Base-by-base conservation (phyloP, 2,888 invertebrate genomes). In the Nemapogon koenigi region DNA sequence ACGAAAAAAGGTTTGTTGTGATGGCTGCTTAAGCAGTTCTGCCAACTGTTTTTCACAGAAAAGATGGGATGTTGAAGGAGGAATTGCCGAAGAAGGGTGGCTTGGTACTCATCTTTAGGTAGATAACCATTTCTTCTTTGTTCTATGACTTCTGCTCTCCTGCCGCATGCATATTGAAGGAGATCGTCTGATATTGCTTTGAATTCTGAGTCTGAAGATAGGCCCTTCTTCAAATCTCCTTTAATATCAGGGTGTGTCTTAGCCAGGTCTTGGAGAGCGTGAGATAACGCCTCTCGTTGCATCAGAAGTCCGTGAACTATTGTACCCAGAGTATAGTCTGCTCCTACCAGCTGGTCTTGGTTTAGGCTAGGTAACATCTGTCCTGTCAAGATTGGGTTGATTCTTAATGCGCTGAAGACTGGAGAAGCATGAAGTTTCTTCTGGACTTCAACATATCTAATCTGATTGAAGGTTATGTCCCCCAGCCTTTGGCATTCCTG, bases 81-180 rank as follows among this genome's bases (percentile, higher is more conserved):
- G 35, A 18, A 42, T 39, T n/a, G 31, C 33, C 33, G 39, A 13
- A 46, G 22, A 16, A 35, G 35, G 10, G 26, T 14, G n/a, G 38
- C 17, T 8, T 40, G 35, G 19, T 35, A 30, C 11, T 41, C 38
- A 10, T 42, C 41, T 8, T 13, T 22, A 1, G 43, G 41, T 16
- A 38, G 37, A 11, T 39, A 42, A 17, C 36, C 30, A 18, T 38
- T 38, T 14, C 44, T 27, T 16, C 46, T 35, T 25, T 43, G 39
- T 19, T 43, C 40, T 11, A 46, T 41, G 3, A 43, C 38, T 26
- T 43, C 42, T 3, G 43, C 40, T 3, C 46, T 40, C 7, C 41
- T 30, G 1, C 44, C 46, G 22, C 39, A 42, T 1, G 38, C 38
- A 37, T 44, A 46, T 19, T 46, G 44, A 2, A 46, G 38, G n/a